Percentiles rank a stretch among this genome's conserved stretches.
These are phyloP conservation scores for Coboldia fuscipes DNA, from an alignment of 1,140 invertebrate species.

Conservation along the genomic window DNA sequence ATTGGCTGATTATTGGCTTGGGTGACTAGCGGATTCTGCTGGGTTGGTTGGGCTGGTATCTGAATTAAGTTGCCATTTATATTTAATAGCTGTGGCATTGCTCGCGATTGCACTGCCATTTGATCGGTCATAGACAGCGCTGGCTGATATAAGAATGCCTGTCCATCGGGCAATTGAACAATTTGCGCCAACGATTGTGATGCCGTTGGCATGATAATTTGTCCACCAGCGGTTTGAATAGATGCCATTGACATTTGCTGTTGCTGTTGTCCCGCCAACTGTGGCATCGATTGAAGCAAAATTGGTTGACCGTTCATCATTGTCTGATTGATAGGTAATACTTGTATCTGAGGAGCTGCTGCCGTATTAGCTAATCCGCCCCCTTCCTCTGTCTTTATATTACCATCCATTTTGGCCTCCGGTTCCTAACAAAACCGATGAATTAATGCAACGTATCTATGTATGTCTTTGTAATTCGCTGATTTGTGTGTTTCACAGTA, in stretches of 20 bases:
- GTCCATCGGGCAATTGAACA: conserved; percentile 80
- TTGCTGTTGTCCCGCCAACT: conserved; percentile 14
- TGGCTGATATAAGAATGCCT: conserved; percentile 78
- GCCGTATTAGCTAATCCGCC: too few species aligned
- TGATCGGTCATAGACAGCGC: conserved; percentile 35
- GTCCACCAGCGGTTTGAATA: conserved; percentile 6
- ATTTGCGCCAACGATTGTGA: conserved; percentile 46
- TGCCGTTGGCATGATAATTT: conserved; percentile 10
- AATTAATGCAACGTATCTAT: background rate
- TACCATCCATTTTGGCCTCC: background rate
- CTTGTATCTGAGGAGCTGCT: conserved; percentile 7
- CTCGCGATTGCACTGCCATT: conserved; percentile 24
- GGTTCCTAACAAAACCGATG: background rate
- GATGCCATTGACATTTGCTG: conserved; percentile 18
- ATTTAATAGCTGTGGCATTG: conserved; percentile 44
- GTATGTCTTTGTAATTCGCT: background rate
- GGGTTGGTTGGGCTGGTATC: conserved; percentile 24
- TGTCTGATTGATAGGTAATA: conserved; percentile 17
- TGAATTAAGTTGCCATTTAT: conserved; percentile 53
- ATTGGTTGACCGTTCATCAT: conserved; percentile 8
- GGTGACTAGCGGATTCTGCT: conserved; percentile 8
- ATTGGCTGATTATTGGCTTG: conserved; percentile 10
- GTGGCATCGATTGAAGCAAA: conserved; percentile 5
- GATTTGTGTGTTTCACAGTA: background rate
- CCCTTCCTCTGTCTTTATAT: conserved; percentile 11